Percentiles rank a stretch among this genome's conserved stretches.
These are phyloP conservation scores for Sclerurus mexicanus DNA, from an alignment of 2,113 vertebrate genomes.

Conservation along the genomic window DNA sequence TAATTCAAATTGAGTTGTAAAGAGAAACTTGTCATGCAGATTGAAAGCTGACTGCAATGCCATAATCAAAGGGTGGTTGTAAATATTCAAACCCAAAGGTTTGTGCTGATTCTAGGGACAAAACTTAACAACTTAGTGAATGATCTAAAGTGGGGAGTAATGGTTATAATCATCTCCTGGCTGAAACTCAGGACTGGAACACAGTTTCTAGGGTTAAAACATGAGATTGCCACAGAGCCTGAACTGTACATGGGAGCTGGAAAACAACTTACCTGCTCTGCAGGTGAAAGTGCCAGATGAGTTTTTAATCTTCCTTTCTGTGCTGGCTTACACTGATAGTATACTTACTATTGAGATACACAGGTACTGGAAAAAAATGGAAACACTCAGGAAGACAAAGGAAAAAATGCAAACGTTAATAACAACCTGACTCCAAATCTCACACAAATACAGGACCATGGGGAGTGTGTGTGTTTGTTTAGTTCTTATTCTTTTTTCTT, in stretches of 20 bases:
- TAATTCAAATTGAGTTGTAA: slow-evolving; percentile 32
- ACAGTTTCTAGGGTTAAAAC: background rate
- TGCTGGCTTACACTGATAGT: background rate
- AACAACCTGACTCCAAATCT: background rate
- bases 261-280: background rate
- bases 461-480: background rate
- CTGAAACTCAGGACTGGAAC: background rate
- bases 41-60: background rate
- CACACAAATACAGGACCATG: background rate
- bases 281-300: background rate
- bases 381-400: background rate
- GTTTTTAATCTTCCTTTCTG: background rate
- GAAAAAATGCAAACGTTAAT: background rate
- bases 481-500: background rate
- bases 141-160: background rate
- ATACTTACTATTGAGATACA: background rate
- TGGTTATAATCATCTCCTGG: background rate
- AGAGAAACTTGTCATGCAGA: background rate
- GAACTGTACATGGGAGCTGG: background rate
- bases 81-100: background rate
- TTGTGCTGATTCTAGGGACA: background rate
- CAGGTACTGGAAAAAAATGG: background rate
- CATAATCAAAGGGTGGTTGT: background rate
- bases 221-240: background rate
- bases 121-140: background rate